These are phyloP conservation scores for Ceratothoa steindachneri DNA, from an alignment of 2,888 invertebrate species.

Conservation along the genomic window DNA sequence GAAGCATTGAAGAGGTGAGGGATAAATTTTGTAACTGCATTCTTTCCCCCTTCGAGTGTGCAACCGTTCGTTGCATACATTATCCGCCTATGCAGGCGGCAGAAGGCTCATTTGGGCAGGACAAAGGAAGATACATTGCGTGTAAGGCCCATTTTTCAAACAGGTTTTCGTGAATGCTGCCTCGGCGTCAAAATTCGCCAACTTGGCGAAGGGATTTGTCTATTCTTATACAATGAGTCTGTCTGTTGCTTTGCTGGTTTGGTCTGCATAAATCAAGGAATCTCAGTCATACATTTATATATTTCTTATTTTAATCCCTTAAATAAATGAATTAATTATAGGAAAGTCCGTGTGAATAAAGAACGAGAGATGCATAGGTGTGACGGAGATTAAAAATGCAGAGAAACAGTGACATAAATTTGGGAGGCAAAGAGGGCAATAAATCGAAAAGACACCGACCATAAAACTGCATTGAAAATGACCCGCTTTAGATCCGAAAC, in stretches of 20 bases:
- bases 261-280: slow-evolving; percentile 37
- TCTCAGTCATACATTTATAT: slow-evolving; percentile 28
- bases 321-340: background rate
- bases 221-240: slow-evolving; percentile 42
- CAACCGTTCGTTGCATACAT: background rate
- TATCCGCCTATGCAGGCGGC: background rate
- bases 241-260: slow-evolving; percentile 37
- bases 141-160: slow-evolving; percentile 33
- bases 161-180: slow-evolving; percentile 42
- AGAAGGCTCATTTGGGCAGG: background rate
- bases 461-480: too few relatives aligned
- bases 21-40: background rate
- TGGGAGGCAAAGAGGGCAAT: too few relatives aligned
- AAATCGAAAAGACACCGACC: too few relatives aligned
- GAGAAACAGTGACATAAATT: too few relatives aligned
- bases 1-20: background rate
- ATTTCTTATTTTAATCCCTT: background rate
- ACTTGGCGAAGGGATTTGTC: slow-evolving; percentile 37
- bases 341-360: too few relatives aligned
- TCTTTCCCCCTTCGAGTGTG: background rate
- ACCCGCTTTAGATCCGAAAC: too few relatives aligned
- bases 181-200: slow-evolving; percentile 41
- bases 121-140: background rate
- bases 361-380: too few relatives aligned
- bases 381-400: too few relatives aligned